These are phyloP conservation scores for Entosphenus tridentatus DNA, from an alignment of 2,113 vertebrate species.

Conservation along the genomic window DNA sequence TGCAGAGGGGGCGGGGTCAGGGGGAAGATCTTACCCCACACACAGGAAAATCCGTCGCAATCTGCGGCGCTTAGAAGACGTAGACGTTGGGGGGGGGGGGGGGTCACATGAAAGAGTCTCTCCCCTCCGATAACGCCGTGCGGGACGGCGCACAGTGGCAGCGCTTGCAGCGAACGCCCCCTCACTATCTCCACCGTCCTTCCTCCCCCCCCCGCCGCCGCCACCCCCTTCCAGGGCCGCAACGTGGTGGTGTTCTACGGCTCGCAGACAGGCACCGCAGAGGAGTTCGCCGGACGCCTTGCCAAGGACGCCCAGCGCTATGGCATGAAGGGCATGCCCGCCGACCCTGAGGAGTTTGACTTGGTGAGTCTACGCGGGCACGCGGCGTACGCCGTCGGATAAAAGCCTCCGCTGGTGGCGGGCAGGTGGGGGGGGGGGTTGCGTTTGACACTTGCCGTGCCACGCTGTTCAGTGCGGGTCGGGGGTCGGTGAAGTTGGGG, in stretches of 20 bases:
- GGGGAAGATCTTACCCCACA: no score
- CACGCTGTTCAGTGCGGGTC: no score
- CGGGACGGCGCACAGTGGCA: background rate
- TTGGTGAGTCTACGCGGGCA: slow-evolving; percentile 30
- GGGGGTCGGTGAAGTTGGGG: no score
- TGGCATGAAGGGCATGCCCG: slow-evolving; percentile 74
- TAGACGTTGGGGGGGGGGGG: no score
- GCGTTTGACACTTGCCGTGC: no score
- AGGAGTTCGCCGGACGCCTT: slow-evolving; percentile 78
- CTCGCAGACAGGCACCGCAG: slow-evolving; percentile 80
- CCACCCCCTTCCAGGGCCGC: slow-evolving; percentile 30
- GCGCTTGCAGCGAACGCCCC: background rate
- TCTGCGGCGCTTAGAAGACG: no score
- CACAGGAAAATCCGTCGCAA: no score
- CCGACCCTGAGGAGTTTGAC: slow-evolving; percentile 83
- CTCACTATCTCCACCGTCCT: background rate
- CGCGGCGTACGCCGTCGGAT: no score
- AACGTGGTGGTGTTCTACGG: slow-evolving; percentile 89
- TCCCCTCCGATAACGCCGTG: background rate
- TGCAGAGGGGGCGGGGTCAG: no score
- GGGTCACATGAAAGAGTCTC: background rate
- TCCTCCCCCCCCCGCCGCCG: background rate
- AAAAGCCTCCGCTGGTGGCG: no score
- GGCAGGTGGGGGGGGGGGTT: no score
- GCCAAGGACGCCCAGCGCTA: slow-evolving; percentile 89